Base-by-base conservation (phyloP, 2,888 invertebrate genomes). In the Scelioninae gen. 2 region DNA sequence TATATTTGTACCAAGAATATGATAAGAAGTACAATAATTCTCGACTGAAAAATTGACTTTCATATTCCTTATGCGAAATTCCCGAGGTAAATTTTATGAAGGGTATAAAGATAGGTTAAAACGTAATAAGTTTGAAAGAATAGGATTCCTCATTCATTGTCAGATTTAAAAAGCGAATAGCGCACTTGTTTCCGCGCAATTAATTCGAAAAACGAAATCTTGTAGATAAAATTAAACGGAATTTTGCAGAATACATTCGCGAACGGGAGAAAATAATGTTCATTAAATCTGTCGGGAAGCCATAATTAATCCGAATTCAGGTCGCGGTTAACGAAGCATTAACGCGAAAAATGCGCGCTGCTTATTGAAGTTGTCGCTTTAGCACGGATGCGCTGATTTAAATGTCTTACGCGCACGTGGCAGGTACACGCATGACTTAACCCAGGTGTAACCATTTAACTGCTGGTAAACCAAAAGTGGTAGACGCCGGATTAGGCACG, bases 351-450 rank as follows among this genome's bases (percentile, higher is more conserved):
- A 69, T 69, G 52, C 43, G 18, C 16, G 43, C 19, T 48, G 55
- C 69, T 39, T 70, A 70, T 63, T 63, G 63, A 57, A 70, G 61
- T 55, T 53, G 69, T 70, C 63, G 55, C 46, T 48, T 69, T 60
- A 68, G 58, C 50, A 55, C 53, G 46, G 61, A 61, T 46, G 61
- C 58, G 33, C 52, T 45, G 37, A 58, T 71, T 61, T 52, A 64
- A 64, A 72, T 65, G 58, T 65, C 57, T 61, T 50, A 33, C 55
- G 33, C 45, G 33, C 16, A 19, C 41, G 46, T n/a, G n/a, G 39
- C 61, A 52, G 31, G 52, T 37, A 31, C 50, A 58, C 71, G 35
- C 64, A 52, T 52, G 57, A 64, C 57, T 71, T 71, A 58, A 64
- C 64, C 64, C 64, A 71, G 55, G 48, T 64, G 71, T 70, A 70